These are phyloP conservation scores for Carpatolechia fugitivella DNA, from an alignment of 2,888 invertebrate genomes.

Conservation along the genomic window DNA sequence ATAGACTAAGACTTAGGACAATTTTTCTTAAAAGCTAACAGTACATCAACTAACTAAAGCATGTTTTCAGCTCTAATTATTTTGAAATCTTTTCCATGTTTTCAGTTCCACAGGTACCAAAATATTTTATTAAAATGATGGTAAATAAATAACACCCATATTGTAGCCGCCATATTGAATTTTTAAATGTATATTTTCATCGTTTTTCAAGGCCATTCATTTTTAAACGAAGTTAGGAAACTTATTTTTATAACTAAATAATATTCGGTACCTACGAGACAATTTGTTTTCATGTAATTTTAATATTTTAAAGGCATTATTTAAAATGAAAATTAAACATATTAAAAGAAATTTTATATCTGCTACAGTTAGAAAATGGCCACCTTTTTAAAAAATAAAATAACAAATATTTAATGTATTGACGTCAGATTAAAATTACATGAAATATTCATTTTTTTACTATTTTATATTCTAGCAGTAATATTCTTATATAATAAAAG, in stretches of 20 bases:
- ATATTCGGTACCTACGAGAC: background rate
- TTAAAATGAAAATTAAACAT: background rate
- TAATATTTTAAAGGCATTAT: background rate
- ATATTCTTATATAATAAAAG: conserved; percentile 11
- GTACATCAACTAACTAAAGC: conserved; percentile 29
- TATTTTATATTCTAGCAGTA: conserved; percentile 16
- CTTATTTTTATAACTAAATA: background rate
- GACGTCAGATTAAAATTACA: background rate
- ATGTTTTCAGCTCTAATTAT: conserved; percentile 18
- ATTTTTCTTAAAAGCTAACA: conserved; percentile 27
- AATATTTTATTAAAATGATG: background rate
- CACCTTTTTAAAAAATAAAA: too few relatives aligned
- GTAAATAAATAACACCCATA: background rate
- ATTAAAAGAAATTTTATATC: too few relatives aligned
- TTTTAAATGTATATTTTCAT: background rate
- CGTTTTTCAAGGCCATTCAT: background rate
- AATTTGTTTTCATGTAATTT: background rate
- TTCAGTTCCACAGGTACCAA: conserved; percentile 19
- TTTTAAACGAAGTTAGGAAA: too few relatives aligned
- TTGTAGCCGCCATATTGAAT: background rate
- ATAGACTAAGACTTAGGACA: conserved; percentile 12
- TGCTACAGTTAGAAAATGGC: too few relatives aligned
- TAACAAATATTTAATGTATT: too few relatives aligned
- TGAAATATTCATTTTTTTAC: background rate
- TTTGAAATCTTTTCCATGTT: conserved; percentile 13